Conservation (phyloP, 1,140 invertebrate species). For the Diorhabda carinulata region DNA sequence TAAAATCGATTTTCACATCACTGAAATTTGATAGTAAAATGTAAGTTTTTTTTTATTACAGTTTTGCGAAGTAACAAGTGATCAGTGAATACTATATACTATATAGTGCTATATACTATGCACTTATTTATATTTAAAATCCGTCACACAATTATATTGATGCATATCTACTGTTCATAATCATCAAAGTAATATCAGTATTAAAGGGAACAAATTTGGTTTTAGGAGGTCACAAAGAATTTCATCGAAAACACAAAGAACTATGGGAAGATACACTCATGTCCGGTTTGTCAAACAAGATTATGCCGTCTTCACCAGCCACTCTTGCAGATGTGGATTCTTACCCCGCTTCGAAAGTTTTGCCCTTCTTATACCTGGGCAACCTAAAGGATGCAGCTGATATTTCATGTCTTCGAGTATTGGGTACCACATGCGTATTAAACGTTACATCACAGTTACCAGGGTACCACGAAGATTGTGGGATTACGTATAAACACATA, state of each 20-base stretch:
- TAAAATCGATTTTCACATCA: no score
- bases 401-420: slow-evolving; percentile 59
- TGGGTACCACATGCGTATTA: slow-evolving; percentile 72
- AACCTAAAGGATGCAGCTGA: slow-evolving; percentile 82
- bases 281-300: slow-evolving; percentile 41
- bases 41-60: no score
- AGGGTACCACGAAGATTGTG: slow-evolving; percentile 64
- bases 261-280: slow-evolving; percentile 60
- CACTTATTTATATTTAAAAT: no score
- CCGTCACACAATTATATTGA: no score
- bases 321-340: slow-evolving; percentile 63
- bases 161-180: no score
- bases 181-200: no score
- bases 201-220: slow-evolving; percentile 24
- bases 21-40: no score
- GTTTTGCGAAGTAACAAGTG: no score
- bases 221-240: slow-evolving; percentile 69
- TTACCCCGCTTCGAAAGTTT: slow-evolving; percentile 73
- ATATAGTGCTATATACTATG: no score
- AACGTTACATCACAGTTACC: slow-evolving; percentile 80
- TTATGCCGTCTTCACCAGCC: slow-evolving; percentile 43
- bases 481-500: slow-evolving; percentile 76
- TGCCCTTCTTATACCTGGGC: slow-evolving; percentile 85
- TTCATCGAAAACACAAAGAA: slow-evolving; percentile 61
- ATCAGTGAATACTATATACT: no score